These are phyloP conservation scores for Tragulus kanchil DNA, from an alignment of 2,113 vertebrate species.

Conservation along the genomic window DNA sequence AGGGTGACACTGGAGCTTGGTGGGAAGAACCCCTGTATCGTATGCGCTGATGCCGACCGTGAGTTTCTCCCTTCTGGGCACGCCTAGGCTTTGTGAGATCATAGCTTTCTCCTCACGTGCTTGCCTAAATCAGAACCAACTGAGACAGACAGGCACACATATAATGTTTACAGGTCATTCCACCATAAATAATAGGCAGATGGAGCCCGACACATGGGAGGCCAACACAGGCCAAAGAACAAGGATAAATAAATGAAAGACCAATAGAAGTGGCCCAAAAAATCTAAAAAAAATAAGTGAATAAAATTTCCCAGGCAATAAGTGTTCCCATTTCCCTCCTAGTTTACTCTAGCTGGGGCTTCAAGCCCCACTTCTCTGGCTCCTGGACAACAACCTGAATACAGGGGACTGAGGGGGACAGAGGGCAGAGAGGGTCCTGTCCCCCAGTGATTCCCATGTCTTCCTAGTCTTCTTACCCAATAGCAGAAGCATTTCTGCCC, in stretches of 20 bases:
- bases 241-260: too few relatives aligned
- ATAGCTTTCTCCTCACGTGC: background rate
- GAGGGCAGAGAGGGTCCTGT: background rate
- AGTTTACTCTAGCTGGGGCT: background rate
- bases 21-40: conserved; percentile 98
- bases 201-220: too few relatives aligned
- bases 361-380: background rate
- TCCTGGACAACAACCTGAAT: background rate
- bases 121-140: background rate
- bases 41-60: conserved; percentile 96
- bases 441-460: too few relatives aligned
- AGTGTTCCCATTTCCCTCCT: background rate
- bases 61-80: conserved; percentile 83
- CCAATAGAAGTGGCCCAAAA: too few relatives aligned
- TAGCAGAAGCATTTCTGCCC: background rate
- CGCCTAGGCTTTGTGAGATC: rapidly evolving
- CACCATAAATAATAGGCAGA: background rate
- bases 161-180: rapidly evolving
- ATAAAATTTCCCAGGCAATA: background rate
- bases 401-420: background rate
- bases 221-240: too few relatives aligned
- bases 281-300: background rate
- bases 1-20: conserved; percentile 96
- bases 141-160: background rate
- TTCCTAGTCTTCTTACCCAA: background rate